These are phyloP conservation scores for Sinonovacula constricta DNA, from an alignment of 1,140 invertebrate species.

Conservation along the genomic window DNA sequence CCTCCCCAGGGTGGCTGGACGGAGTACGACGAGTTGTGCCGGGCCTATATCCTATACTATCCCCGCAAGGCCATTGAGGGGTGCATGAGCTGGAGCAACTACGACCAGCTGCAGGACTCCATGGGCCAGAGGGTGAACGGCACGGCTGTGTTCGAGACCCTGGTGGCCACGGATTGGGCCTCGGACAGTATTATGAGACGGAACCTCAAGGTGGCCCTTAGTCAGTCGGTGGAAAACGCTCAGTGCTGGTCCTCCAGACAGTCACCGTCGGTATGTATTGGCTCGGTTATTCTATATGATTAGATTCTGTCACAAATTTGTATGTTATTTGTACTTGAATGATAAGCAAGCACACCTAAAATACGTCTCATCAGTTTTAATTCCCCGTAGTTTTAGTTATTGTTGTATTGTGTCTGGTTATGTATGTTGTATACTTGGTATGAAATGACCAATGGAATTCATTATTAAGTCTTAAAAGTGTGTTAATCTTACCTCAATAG, in stretches of 20 bases:
- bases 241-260: slow-evolving; percentile 36
- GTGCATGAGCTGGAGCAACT: slow-evolving; percentile 45
- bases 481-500: too few species aligned
- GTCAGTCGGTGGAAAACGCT: slow-evolving; percentile 14
- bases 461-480: too few species aligned
- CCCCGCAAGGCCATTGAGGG: slow-evolving; percentile 38
- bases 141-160: slow-evolving; percentile 23
- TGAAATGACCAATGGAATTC: too few species aligned
- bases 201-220: slow-evolving; percentile 14
- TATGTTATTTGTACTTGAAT: too few species aligned
- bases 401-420: too few species aligned
- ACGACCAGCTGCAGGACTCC: slow-evolving; percentile 2
- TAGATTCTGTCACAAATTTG: too few species aligned
- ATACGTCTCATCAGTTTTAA: too few species aligned
- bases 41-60: slow-evolving; percentile 43
- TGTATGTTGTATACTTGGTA: too few species aligned
- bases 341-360: too few species aligned
- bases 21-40: slow-evolving; percentile 23
- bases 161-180: slow-evolving; percentile 19
- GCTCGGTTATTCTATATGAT: too few species aligned
- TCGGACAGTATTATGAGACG: slow-evolving; percentile 3
- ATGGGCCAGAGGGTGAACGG: not conserved
- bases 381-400: too few species aligned
- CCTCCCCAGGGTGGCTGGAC: slow-evolving; percentile 38
- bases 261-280: slow-evolving; percentile 7